Percentiles rank a stretch among this genome's conserved stretches.
Conservation (phyloP, 23 tunicate species). For the Halocynthia roretzi region DNA sequence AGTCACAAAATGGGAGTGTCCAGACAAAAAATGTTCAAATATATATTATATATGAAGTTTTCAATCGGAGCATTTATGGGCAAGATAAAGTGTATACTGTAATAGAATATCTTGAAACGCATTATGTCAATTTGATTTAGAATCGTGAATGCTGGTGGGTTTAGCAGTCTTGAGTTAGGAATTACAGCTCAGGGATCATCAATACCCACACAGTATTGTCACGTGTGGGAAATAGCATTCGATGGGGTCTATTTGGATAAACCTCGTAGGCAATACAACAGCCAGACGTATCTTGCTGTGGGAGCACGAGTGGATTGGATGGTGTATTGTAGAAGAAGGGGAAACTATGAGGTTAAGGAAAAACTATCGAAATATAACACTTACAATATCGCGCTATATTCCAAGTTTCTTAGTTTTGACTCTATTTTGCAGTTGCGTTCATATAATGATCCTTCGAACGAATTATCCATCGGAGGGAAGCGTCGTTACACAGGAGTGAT, state of each 20-base stretch:
- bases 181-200: neutral
- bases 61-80: too few species aligned
- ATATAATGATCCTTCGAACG: neutral
- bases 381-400: too few species aligned
- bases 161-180: neutral
- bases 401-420: too few species aligned
- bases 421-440: too few species aligned
- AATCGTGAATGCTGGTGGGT: conserved; percentile 7
- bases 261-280: neutral
- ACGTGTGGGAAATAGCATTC: neutral
- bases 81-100: too few species aligned
- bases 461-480: neutral
- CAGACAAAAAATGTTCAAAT: too few species aligned
- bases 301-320: conserved; percentile 6
- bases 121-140: neutral
- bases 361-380: too few species aligned
- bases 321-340: neutral
- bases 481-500: conserved; percentile 11
- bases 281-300: conserved; percentile 1
- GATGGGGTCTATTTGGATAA: conserved; percentile 2
- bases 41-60: too few species aligned
- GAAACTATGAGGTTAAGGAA: neutral
- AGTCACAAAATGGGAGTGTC: too few species aligned
- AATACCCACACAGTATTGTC: neutral
- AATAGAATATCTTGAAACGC: too few species aligned